These are phyloP conservation scores for Gadopsis bispinosus DNA, from an alignment of 2,797 vertebrate species.

Conservation along the genomic window DNA sequence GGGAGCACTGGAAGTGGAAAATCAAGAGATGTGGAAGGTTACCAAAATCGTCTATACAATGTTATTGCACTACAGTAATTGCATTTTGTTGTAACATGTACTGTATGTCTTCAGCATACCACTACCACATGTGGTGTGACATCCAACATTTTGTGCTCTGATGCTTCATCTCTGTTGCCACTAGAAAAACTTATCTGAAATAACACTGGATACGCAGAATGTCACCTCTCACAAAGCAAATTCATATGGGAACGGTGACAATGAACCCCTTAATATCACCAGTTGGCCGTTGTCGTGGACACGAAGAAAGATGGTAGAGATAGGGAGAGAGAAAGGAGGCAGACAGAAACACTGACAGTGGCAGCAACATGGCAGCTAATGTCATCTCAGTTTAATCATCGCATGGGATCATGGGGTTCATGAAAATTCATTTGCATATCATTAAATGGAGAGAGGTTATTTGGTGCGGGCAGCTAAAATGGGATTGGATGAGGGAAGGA, in stretches of 20 bases:
- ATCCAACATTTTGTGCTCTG: conserved; percentile 34
- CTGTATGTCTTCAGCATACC: conserved; percentile 28
- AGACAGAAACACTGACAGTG: conserved; percentile 80
- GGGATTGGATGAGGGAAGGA: conserved; percentile 79
- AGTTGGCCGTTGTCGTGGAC: conserved; percentile 78
- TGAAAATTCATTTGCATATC: conserved; percentile 87
- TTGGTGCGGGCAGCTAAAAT: conserved; percentile 80
- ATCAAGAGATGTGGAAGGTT: conserved; percentile 71
- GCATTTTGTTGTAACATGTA: conserved; percentile 47
- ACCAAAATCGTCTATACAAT: conserved; percentile 57
- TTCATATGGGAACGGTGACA: conserved; percentile 73
- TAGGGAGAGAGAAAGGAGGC: conserved; percentile 69
- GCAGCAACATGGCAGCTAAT: conserved; percentile 82
- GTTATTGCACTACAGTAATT: conserved; percentile 50
- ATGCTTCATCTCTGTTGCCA: conserved; percentile 35
- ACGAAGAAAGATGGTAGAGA: conserved; percentile 74
- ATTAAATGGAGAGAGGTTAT: conserved; percentile 86
- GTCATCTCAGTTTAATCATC: conserved; percentile 87
- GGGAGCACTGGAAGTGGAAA: conserved; percentile 65
- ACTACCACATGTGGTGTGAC: conserved; percentile 26
- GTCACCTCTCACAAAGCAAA: conserved; percentile 68
- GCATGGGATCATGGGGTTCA: conserved; percentile 85
- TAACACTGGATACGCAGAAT: conserved; percentile 67
- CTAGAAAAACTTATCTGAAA: conserved; percentile 61
- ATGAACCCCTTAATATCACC: conserved; percentile 77